phyloP scores from a whole-genome alignment of 2,888 invertebrate species.

The Agrotis exclamationis region DNA sequence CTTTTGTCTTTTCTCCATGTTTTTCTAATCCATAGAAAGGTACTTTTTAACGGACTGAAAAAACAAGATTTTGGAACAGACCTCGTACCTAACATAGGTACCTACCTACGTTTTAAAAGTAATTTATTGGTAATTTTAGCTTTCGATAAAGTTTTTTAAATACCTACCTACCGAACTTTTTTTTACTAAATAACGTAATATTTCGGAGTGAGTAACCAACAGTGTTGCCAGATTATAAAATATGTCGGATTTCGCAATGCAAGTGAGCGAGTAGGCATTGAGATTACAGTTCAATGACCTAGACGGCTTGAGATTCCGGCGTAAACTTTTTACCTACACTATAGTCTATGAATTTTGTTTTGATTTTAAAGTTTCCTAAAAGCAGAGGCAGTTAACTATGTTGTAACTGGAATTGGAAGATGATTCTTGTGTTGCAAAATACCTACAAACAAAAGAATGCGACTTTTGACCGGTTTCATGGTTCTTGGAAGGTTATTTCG shows the following conservation, averaged over 20 bases:
- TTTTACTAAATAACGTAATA: background rate
- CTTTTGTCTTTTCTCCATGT: background rate
- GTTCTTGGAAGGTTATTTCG: conserved; percentile 1
- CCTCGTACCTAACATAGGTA: no score
- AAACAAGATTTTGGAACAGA: background rate
- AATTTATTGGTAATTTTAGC: no score
- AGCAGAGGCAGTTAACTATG: background rate
- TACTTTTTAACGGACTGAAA: background rate
- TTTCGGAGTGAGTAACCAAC: conserved; percentile 16
- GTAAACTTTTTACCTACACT: background rate
- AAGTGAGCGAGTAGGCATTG: conserved; percentile 43
- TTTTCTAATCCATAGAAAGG: background rate
- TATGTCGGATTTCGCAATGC: conserved; percentile 40
- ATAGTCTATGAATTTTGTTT: background rate
- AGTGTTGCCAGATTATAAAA: conserved; percentile 28
- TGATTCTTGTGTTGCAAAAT: conserved; percentile 23
- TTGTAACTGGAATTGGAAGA: conserved; percentile 15
- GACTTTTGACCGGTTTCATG: conserved; percentile 35
- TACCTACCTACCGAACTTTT: no score
- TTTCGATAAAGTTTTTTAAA: no score
- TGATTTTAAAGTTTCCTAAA: conserved; percentile 11
- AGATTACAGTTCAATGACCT: conserved; percentile 50
- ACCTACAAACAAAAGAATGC: conserved; percentile 17
- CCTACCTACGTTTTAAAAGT: background rate
- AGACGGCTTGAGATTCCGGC: conserved; percentile 18